These are phyloP conservation scores for Zosterops pallidus DNA, from an alignment of 2,113 vertebrate genomes.

Conservation along the genomic window DNA sequence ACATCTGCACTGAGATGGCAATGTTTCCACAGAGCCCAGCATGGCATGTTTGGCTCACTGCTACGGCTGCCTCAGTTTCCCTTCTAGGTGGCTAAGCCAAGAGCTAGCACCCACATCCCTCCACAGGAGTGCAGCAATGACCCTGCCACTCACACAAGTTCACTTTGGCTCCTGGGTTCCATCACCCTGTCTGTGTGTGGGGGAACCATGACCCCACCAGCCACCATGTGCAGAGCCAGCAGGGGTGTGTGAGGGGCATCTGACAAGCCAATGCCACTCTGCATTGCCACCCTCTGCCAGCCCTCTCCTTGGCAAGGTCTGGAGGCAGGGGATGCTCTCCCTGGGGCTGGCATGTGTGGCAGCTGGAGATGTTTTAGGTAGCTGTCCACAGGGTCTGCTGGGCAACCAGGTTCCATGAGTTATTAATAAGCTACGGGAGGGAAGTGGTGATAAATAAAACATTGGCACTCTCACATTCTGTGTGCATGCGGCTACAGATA, in stretches of 20 bases:
- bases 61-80: constrained; percentile 11
- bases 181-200: rapidly evolving
- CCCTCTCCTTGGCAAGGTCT: background rate
- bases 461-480: constrained; percentile 19
- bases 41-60: rapidly evolving
- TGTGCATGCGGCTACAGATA: background rate
- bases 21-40: rapidly evolving
- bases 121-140: background rate
- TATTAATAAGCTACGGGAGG: background rate
- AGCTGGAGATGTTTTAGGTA: background rate
- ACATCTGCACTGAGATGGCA: background rate
- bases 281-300: background rate
- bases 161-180: background rate
- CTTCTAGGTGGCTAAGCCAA: background rate
- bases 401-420: background rate
- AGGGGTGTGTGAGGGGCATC: rapidly evolving
- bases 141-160: rapidly evolving
- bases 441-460: background rate
- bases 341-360: background rate
- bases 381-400: background rate
- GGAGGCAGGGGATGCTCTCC: background rate
- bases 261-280: background rate
- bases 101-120: background rate
- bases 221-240: background rate
- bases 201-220: background rate